Percentiles rank a stretch among this genome's conserved stretches.
phyloP scores from a whole-genome alignment of 2,888 invertebrate species.

The Coremacera marginata region DNA sequence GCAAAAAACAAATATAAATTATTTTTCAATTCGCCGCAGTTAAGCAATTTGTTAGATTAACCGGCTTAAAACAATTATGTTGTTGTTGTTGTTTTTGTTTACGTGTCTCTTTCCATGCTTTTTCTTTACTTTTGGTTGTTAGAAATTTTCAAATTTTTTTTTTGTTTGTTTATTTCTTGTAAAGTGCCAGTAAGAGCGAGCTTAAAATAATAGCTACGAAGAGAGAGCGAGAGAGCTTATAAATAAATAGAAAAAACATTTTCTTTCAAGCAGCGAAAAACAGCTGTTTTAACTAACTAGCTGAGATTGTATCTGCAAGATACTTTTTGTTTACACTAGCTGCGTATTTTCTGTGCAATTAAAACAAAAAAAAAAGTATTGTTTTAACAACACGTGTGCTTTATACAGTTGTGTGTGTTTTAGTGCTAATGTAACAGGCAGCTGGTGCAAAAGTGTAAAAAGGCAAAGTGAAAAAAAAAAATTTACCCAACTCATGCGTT shows the following conservation, averaged over 20 bases:
- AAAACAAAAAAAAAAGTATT: neutral
- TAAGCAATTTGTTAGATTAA: slow-evolving; percentile 8
- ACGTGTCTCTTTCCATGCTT: too few relatives aligned
- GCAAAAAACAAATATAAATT: neutral
- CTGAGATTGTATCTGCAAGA: neutral
- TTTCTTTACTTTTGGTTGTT: too few relatives aligned
- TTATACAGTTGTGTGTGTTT: too few relatives aligned
- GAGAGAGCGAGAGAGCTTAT: neutral
- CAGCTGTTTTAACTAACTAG: neutral
- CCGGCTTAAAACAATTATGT: too few relatives aligned
- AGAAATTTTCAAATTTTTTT: too few relatives aligned
- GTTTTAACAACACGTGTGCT: neutral
- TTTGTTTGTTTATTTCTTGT: neutral
- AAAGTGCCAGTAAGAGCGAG: neutral
- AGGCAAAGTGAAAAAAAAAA: too few relatives aligned
- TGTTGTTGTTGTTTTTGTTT: too few relatives aligned
- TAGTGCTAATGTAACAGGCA: too few relatives aligned
- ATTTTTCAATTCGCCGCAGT: slow-evolving; percentile 8
- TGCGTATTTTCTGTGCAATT: neutral
- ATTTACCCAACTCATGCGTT: too few relatives aligned
- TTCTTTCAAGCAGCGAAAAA: neutral
- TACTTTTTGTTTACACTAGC: neutral
- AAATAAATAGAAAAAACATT: neutral
- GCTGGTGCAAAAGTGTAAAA: too few relatives aligned
- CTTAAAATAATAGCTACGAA: neutral